Evolutionary conservation across 2,797 vertebrate species (phyloP).

Genomic region (Thunnus albacares): DNA sequence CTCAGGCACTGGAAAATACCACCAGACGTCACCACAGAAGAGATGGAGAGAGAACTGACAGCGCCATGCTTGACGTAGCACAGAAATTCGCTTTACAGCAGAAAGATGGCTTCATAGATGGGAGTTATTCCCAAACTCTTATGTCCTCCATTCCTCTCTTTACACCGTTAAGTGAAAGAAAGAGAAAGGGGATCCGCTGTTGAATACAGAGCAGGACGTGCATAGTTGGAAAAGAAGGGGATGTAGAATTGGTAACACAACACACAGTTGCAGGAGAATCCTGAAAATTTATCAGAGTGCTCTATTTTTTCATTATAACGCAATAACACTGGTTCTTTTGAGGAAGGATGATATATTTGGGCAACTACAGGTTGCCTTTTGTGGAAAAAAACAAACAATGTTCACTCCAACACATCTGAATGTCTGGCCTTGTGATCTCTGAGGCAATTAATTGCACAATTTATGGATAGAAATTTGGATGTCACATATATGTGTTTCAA

Average conservation of each 20-base stretch:
- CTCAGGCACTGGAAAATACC: constrained; percentile 72
- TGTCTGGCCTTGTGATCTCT: not conserved
- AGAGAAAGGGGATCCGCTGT: constrained; percentile 36
- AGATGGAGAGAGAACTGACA: constrained; percentile 69
- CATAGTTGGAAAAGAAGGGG: constrained; percentile 36
- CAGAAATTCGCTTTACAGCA: constrained; percentile 66
- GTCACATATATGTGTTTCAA: not conserved
- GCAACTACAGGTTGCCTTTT: not conserved
- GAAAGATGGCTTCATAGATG: constrained; percentile 76
- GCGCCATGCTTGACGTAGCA: constrained; percentile 73
- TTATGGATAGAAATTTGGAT: not conserved
- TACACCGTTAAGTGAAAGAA: constrained; percentile 19
- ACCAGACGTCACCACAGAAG: constrained; percentile 80
- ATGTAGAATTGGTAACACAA: constrained; percentile 26
- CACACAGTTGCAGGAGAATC: not conserved
- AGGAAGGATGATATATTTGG: not conserved
- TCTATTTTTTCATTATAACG: not conserved
- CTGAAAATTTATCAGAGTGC: not conserved
- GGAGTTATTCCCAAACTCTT: constrained; percentile 28
- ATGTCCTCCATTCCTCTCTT: constrained; percentile 45
- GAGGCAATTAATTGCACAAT: not conserved
- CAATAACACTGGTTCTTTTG: not conserved
- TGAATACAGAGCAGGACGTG: constrained; percentile 39
- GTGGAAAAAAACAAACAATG: not conserved
- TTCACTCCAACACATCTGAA: constrained; percentile 23